Percentiles rank a stretch among this genome's conserved stretches.
These are phyloP conservation scores for Pontoporia blainvillei DNA, from an alignment of 2,113 vertebrate genomes.

Conservation along the genomic window DNA sequence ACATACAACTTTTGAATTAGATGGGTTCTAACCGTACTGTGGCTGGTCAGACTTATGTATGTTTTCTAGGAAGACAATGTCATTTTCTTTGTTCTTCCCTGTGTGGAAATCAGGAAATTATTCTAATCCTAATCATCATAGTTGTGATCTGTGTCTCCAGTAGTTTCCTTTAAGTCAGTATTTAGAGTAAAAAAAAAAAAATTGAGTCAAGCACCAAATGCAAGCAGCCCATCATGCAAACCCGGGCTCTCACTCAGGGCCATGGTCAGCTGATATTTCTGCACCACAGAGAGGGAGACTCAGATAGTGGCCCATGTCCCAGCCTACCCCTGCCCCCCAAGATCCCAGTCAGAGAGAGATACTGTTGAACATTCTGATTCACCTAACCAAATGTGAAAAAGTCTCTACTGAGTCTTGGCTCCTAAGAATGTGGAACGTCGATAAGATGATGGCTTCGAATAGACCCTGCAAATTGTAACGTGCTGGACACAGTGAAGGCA, in stretches of 20 bases:
- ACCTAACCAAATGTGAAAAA: neutral
- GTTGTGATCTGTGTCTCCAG: neutral
- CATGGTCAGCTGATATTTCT: neutral
- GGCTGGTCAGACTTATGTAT: neutral
- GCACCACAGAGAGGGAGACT: neutral
- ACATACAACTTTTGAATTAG: neutral
- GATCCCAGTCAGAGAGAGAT: neutral
- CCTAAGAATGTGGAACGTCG: neutral
- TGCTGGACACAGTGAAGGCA: neutral
- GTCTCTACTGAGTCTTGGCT: neutral
- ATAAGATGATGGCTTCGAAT: neutral
- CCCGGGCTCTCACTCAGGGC: neutral
- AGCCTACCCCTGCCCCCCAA: neutral
- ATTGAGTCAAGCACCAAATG: neutral
- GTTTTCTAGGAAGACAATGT: neutral
- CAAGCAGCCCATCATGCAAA: neutral
- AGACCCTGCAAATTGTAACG: neutral
- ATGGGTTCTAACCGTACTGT: neutral
- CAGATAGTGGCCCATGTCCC: neutral
- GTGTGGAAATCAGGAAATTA: neutral
- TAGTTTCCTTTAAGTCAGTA: neutral
- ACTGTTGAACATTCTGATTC: neutral
- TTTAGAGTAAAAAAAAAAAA: constrained; percentile 25
- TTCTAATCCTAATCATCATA: neutral
- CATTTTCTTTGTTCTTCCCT: neutral